Percentiles rank a stretch among this genome's conserved stretches.
phyloP scores from a whole-genome alignment of 2,113 vertebrate species.

The Phodopus roborovskii region DNA sequence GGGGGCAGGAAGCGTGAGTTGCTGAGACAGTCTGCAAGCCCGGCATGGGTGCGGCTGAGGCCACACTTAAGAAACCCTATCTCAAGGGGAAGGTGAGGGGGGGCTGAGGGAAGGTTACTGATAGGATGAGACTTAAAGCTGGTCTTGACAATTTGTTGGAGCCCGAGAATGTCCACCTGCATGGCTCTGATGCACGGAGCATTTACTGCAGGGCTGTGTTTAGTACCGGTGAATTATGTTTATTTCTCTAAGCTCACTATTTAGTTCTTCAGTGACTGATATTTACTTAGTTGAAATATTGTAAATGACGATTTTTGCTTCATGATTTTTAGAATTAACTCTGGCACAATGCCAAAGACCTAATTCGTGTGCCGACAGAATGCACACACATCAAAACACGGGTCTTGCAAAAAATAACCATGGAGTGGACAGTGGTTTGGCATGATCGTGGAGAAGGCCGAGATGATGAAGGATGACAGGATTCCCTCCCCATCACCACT shows the following conservation, averaged over 20 bases:
- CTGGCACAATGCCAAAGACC: neutral
- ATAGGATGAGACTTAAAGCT: neutral
- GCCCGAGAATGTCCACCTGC: neutral
- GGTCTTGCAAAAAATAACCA: neutral
- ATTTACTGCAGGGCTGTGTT: neutral
- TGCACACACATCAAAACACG: neutral
- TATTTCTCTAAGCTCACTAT: neutral
- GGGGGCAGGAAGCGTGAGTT: neutral
- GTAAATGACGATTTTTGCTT: conserved; percentile 30
- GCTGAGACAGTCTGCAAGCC: neutral
- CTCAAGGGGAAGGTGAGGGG: too few species aligned
- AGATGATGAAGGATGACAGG: neutral
- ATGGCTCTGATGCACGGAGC: neutral
- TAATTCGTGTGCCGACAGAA: conserved; percentile 18
- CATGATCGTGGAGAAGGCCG: neutral
- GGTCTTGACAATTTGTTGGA: conserved; percentile 1
- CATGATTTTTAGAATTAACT: conserved; percentile 50
- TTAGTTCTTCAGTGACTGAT: conserved; percentile 30
- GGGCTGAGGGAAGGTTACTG: neutral
- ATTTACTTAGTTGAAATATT: conserved; percentile 39
- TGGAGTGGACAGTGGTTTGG: neutral
- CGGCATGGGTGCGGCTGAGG: neutral
- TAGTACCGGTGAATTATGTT: neutral
- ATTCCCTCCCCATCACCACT: too few species aligned
- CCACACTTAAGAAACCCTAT: neutral